A percentile compares a stretch with the other conserved stretches of the same genome.
Evolutionary conservation across 2,888 invertebrate genomes (phyloP).

Genomic region (Aspidapion aeneum): DNA sequence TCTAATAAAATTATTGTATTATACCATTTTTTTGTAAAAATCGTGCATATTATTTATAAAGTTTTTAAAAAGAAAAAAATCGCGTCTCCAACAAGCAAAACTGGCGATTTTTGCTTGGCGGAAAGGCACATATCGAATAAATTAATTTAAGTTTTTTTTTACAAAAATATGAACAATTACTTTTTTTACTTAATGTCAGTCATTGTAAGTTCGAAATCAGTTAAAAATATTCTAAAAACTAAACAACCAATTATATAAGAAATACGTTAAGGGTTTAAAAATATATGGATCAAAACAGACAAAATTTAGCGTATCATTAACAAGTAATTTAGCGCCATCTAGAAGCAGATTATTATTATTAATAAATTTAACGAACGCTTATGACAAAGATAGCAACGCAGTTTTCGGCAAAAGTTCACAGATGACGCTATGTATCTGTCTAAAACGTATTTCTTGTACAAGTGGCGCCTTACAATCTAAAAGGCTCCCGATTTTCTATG

Average conservation of each 20-base stretch:
- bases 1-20: neutral
- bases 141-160: conserved; percentile 37
- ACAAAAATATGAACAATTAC: conserved; percentile 47
- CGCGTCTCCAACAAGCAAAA: conserved; percentile 30
- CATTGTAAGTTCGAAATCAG: conserved; percentile 42
- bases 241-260: no score
- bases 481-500: conserved; percentile 60
- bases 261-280: no score
- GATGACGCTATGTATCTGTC: no score
- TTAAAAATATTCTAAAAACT: conserved; percentile 30
- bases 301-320: no score
- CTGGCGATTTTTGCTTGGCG: conserved; percentile 38
- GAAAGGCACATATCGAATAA: conserved; percentile 28
- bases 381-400: no score
- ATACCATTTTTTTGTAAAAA: neutral
- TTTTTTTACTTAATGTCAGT: conserved; percentile 42
- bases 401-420: no score
- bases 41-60: neutral
- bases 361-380: no score
- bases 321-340: no score
- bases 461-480: conserved; percentile 68
- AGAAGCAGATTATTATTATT: no score
- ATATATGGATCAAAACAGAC: no score
- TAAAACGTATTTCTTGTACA: no score
- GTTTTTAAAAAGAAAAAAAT: conserved; percentile 15